Conservation (phyloP, 1,140 invertebrate species). For the Drosophila fuyamai region DNA sequence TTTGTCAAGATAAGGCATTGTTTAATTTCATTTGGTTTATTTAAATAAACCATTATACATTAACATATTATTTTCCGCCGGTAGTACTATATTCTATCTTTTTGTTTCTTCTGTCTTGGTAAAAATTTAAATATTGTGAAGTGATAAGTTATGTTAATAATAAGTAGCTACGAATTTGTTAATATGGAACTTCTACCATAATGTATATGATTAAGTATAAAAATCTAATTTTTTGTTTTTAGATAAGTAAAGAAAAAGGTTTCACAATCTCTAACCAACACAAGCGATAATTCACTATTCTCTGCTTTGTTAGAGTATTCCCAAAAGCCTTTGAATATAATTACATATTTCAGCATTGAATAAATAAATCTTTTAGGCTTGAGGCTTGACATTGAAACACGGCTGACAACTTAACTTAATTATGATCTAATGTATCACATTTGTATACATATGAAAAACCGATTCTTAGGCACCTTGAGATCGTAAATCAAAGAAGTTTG, state of each 20-base stretch:
- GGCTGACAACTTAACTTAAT: constrained; percentile 37
- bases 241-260: too few species aligned
- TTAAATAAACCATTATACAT: constrained; percentile 2
- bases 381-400: constrained; percentile 42
- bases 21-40: neutral
- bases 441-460: neutral
- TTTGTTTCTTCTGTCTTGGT: neutral
- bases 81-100: too few species aligned
- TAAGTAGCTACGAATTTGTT: neutral
- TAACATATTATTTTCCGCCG: neutral
- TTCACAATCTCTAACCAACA: too few species aligned
- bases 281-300: neutral
- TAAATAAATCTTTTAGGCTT: constrained; percentile 37
- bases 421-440: constrained; percentile 42
- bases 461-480: constrained; percentile 40
- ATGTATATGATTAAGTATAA: too few species aligned
- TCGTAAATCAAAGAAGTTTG: constrained; percentile 47
- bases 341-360: constrained; percentile 38
- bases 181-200: too few species aligned
- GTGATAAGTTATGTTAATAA: neutral
- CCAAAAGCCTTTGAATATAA: constrained; percentile 20
- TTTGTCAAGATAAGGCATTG: constrained; percentile 42
- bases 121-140: neutral
- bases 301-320: constrained; percentile 8
- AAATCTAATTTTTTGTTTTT: too few species aligned